Evolutionary conservation across 2,113 vertebrate genomes (phyloP), one percentile per base, ranked within the genome.

Genomic region (Microcebus tavaratra): DNA sequence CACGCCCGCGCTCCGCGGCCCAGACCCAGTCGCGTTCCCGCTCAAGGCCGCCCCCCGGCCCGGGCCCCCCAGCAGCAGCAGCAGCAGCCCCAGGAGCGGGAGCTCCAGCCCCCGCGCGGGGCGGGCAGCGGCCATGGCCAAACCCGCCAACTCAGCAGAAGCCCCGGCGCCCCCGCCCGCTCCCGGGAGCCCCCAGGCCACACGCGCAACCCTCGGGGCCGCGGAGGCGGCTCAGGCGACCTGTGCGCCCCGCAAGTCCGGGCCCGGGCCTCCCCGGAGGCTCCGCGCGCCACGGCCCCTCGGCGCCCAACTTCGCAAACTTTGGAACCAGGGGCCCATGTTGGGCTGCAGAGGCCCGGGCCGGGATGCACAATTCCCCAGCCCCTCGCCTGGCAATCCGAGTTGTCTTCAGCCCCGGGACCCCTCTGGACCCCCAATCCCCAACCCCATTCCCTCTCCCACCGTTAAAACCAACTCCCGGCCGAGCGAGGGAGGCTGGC

Each of bases 1-100:
- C 90, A 94, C 96, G 88, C 92, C 95, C 1, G 90, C 95, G 84
- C 93, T 98, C 27, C 99, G 98, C 98, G 99, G 97, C 98, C 97
- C 95, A 95, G 98, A 98, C 98, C 98, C 94, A 12, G 97, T 97
- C 12, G 79, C 86, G 55, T 97, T 97, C 93, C 96, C 96, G 97
- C 95, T 87, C 90, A 42, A 78, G 83, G 97, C 96, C 85, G 92
- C 53, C 85, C 96, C 98, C 92, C 86, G 86, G 85, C 91, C 93
- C 83, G 84, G 91, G 75, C 55, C 79, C 95, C 97, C 98, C 94
- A 97, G 78, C 93, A 89, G 48, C 87, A 97, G 75, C 55, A 94
- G 96, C 80, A 94, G 92, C 95, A 90, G 90, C 90, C 76, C 96
- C 91, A 86, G 61, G 76, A 95, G 93, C 95, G 27, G 91, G 70